A percentile compares a stretch with the other conserved stretches of the same genome.
Conservation (phyloP, 2,113 vertebrate genomes). For the Piprites chloris region DNA sequence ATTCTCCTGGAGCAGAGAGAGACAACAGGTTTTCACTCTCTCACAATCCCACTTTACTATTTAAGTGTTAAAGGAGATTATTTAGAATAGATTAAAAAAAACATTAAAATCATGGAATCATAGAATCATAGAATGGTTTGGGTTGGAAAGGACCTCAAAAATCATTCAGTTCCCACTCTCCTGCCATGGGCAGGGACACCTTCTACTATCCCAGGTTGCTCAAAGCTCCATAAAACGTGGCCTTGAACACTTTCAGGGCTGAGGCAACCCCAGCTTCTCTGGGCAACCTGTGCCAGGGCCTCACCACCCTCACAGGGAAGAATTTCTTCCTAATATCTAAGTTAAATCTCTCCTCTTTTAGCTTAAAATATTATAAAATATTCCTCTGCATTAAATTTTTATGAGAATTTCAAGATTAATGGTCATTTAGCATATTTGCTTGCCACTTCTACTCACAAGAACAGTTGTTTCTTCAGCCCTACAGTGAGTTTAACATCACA, state of each 20-base stretch:
- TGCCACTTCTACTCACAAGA: neutral
- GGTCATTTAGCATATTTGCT: neutral
- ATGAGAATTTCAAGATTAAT: neutral
- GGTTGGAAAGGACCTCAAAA: neutral
- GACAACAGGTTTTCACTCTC: neutral
- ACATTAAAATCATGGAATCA: neutral
- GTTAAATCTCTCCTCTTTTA: neutral
- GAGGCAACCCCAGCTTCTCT: neutral
- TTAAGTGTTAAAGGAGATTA: neutral
- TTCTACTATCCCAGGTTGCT: neutral
- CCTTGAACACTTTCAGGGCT: neutral
- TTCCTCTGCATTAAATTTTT: neutral
- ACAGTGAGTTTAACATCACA: neutral
- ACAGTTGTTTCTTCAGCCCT: neutral
- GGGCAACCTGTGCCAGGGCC: neutral
- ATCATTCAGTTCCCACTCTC: neutral
- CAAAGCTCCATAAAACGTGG: neutral
- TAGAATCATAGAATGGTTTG: neutral
- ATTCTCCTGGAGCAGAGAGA: neutral
- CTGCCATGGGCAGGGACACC: accelerated
- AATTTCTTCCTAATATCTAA: neutral
- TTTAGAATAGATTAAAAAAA: neutral
- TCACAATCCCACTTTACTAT: neutral
- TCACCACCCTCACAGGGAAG: neutral
- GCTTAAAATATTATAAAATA: neutral